Base-by-base conservation (phyloP, 1,140 invertebrate species). In the Littorina saxatilis region DNA sequence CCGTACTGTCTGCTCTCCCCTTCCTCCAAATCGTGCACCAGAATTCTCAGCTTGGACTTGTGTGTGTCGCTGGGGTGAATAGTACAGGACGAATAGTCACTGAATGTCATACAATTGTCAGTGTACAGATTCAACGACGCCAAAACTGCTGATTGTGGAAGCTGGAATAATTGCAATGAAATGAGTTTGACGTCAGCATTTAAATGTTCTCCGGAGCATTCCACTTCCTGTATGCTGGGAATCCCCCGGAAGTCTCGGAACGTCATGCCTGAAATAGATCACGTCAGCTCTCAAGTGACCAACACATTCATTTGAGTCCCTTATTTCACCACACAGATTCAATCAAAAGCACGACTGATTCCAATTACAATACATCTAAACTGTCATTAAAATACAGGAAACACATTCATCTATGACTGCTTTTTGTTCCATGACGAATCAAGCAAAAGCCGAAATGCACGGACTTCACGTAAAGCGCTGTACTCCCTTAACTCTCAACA, bases 211-310 rank as follows among this genome's bases (percentile, higher is more conserved):
- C 76, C 76, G n/a, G 37, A 78, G 39, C 76, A 78, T 37, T 61
- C 76, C 40, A 73, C 70, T 73, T 73, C 70, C 32, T 73, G 39
- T 7, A 73, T 7, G 23, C 70, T 73, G 23, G 70, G 1, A 15
- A 73, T 43, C 23, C 32, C 32, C 40, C 39, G 4, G 70, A 73
- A 73, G 32, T 73, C 70, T 50, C 43, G 5, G 40, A 73, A 39
- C n/a, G 70, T 17, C 20, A 73, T 47, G n/a, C 70, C 70, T 73
- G 70, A 9, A 73, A 73, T n/a, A n/a, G n/a, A n/a, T n/a, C n/a
- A n/a, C n/a, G n/a, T n/a, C n/a, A n/a, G n/a, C n/a, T n/a, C n/a
- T n/a, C n/a, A n/a, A n/a, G n/a, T n/a, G n/a, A n/a, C n/a, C n/a
- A n/a, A n/a, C n/a, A n/a, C n/a, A n/a, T n/a, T n/a, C n/a, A n/a